Evolutionary conservation across 2,888 invertebrate species (phyloP).

Genomic region (Apomyelois bistriatella): DNA sequence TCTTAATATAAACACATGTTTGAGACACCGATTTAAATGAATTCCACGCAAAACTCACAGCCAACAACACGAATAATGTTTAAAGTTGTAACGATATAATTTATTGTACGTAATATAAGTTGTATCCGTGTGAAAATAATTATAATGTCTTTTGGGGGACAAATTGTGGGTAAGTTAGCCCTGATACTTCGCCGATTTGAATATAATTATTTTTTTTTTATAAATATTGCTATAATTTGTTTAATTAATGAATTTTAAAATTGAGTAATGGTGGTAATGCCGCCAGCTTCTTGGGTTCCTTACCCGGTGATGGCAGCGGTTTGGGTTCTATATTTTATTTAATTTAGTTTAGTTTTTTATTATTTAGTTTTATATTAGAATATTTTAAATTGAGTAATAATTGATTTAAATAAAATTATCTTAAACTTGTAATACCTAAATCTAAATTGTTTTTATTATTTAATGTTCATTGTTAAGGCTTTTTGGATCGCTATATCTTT

Average conservation of each 20-base stretch:
- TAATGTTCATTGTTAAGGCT: too few species aligned
- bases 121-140: conserved; percentile 6
- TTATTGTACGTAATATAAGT: conserved; percentile 10
- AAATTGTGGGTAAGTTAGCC: neutral
- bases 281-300: too few species aligned
- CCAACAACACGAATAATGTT: conserved; percentile 10
- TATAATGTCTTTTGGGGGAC: conserved; percentile 4
- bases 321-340: too few species aligned
- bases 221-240: neutral
- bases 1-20: neutral
- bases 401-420: too few species aligned
- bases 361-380: too few species aligned
- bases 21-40: conserved; percentile 10
- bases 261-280: too few species aligned
- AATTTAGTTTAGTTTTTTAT: too few species aligned
- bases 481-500: too few species aligned
- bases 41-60: conserved; percentile 10
- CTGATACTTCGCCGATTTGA: conserved; percentile 2
- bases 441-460: too few species aligned
- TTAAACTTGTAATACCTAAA: too few species aligned
- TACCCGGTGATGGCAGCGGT: too few species aligned
- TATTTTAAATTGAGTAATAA: too few species aligned
- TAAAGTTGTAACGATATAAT: conserved; percentile 14
- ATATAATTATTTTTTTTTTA: neutral
- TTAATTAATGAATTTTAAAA: neutral